phyloP scores from a whole-genome alignment of 1,140 invertebrate genomes.

The Brachionus manjavacas region DNA sequence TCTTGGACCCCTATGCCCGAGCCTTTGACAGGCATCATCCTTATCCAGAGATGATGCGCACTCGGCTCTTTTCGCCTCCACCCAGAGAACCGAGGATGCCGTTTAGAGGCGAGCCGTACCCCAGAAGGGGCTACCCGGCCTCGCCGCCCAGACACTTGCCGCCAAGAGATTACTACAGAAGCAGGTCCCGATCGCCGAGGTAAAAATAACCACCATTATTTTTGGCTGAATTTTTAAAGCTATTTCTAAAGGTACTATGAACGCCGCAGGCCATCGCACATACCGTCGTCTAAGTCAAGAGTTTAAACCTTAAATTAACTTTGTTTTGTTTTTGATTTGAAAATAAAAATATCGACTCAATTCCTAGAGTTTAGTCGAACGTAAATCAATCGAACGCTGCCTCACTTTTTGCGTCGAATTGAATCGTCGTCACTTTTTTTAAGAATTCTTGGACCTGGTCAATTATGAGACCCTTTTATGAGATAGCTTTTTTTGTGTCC shows the following conservation, averaged over 20 bases:
- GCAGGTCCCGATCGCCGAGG: background rate
- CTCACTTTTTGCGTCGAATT: background rate
- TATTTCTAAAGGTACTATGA: background rate
- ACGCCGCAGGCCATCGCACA: background rate
- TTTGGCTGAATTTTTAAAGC: background rate
- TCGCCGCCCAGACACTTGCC: background rate
- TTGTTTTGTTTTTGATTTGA: background rate
- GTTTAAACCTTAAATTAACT: background rate
- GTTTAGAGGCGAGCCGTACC: background rate
- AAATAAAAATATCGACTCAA: background rate
- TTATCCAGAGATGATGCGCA: background rate
- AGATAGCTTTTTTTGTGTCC: too few relatives aligned
- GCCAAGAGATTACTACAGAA: conserved; percentile 1
- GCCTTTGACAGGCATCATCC: background rate
- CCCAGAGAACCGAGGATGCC: background rate
- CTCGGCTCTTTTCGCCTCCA: background rate
- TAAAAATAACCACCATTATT: background rate
- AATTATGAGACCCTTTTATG: too few relatives aligned
- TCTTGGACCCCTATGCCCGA: background rate
- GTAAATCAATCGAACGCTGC: background rate
- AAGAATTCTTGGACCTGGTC: background rate
- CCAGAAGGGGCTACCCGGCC: background rate
- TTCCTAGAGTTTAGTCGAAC: background rate
- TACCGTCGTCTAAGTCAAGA: background rate
- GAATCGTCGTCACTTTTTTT: background rate